Conservation (phyloP, 1,140 invertebrate genomes). For the Heliconius hermathena region DNA sequence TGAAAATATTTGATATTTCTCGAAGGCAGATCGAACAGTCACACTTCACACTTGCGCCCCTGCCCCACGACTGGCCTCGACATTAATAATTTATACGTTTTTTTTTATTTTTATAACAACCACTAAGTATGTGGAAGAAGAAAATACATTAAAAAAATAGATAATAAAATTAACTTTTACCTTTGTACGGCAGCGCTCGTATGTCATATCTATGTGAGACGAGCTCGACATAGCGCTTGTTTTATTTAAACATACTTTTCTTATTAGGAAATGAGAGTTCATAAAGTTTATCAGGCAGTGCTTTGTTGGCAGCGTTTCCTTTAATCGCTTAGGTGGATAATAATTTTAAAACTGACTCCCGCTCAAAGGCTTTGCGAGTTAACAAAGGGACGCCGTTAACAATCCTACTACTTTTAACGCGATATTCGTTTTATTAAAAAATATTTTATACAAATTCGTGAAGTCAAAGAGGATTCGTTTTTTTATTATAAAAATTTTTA, state of each 20-base stretch:
- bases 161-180: no score
- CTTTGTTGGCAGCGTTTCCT: not conserved
- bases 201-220: no score
- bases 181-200: no score
- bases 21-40: no score
- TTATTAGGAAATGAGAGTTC: not conserved
- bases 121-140: no score
- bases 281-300: not conserved
- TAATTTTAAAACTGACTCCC: conserved; percentile 1
- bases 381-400: conserved; percentile 4
- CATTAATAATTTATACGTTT: no score
- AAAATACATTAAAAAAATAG: no score
- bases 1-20: no score
- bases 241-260: not conserved
- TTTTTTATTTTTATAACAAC: no score
- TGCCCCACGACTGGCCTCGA: no score
- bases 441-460: not conserved
- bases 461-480: not conserved
- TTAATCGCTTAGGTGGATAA: not conserved
- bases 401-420: not conserved
- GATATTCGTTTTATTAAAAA: not conserved
- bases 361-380: not conserved
- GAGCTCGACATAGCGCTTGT: not conserved
- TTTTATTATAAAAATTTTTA: no score
- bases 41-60: no score